Base-by-base conservation (phyloP, 2,888 invertebrate species). In the Lymantria monacha region DNA sequence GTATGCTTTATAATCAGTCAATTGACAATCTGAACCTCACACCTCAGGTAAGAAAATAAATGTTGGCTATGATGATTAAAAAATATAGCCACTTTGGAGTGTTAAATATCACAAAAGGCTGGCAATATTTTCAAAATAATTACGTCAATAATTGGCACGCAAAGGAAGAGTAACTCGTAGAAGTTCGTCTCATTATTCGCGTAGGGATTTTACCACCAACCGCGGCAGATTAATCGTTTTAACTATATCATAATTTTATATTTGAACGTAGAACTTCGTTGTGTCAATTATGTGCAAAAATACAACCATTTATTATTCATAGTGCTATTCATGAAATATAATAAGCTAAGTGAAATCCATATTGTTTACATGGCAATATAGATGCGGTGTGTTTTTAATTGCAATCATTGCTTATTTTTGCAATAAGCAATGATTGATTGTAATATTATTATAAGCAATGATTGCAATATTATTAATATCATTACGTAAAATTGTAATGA, bases 141-240 rank as follows among this genome's bases (percentile, higher is more conserved):
- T 86, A 87, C 89, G 83, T 83, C 87, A 87, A 91, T 91, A 91
- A 91, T 90, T 90, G 90, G 88, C 88, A 88, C 86, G 86, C 83
- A 80, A 81, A 79, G 61, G 53, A 63, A 72, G 71, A 72, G 74
- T 74, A 68, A 60, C 76, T 76, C 69, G 78, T 73, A 75, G 67
- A 69, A 72, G 76, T 80, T 79, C 83, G 72, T 85, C 84, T 85
- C 85, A 85, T 90, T 90, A 90, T 83, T 81, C 79, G 70, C 62
- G 74, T 75, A 68, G 59, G 77, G 85, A 85, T 87, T 85, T 81
- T 87, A 90, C 91, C 91, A 87, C 90, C 90, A 81, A 85, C 91
- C 76, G 91, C 52, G 91, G 60, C 83, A 85, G 83, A 91, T 88
- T 89, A 87, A 90, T 90, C 85, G 88, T 78, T 85, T 85, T 83